Conservation (phyloP, 2,113 vertebrate genomes). For the Mesitornis unicolor region DNA sequence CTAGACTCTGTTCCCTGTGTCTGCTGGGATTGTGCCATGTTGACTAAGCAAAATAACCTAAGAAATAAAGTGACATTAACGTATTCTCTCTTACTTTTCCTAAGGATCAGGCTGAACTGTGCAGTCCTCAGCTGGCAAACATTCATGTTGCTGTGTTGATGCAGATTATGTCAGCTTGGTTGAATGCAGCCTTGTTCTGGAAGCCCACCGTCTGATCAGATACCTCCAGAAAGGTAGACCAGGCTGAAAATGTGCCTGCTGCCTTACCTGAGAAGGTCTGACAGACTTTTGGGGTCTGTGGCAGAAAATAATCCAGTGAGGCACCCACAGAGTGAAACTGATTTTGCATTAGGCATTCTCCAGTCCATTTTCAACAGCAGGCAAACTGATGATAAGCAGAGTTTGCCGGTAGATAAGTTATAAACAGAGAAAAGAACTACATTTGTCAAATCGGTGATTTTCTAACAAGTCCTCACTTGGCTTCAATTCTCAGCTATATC, state of each 20-base stretch:
- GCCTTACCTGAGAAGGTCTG: not conserved
- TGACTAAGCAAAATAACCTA: not conserved
- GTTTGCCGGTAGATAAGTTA: not conserved
- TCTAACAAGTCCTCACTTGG: not conserved
- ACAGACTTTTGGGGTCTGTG: not conserved
- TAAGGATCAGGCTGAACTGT: not conserved
- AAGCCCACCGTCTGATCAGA: too few relatives aligned
- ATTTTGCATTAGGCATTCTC: not conserved
- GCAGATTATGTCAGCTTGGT: not conserved
- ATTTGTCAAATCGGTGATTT: constrained; percentile 20
- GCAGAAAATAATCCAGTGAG: not conserved
- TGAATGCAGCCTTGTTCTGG: not conserved
- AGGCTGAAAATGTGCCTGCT: too few relatives aligned
- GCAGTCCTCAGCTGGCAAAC: not conserved
- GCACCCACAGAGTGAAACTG: rapidly evolving
- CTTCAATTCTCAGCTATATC: not conserved
- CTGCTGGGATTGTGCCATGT: not conserved
- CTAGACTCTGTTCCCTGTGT: not conserved
- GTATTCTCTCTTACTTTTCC: not conserved
- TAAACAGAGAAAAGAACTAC: not conserved
- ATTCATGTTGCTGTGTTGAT: not conserved
- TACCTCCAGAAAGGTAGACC: too few relatives aligned
- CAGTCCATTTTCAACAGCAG: not conserved
- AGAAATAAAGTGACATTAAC: not conserved
- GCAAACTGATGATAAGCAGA: not conserved